A percentile compares a stretch with the other conserved stretches of the same genome.
These are phyloP conservation scores for Hippocampus kuda DNA, from an alignment of 2,797 vertebrate genomes.

Conservation along the genomic window DNA sequence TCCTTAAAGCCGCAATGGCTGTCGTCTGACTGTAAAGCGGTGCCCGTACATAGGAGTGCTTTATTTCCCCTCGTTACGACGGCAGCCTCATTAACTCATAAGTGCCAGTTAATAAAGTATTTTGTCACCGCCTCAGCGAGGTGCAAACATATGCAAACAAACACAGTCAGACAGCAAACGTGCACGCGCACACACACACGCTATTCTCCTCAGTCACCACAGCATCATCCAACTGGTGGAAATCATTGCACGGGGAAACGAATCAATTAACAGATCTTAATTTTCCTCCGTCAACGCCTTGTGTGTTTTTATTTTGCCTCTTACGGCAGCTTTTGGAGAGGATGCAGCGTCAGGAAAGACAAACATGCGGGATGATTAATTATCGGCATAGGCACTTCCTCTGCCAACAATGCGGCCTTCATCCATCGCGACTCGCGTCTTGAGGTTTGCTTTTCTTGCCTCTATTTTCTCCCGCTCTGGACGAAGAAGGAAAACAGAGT, in stretches of 20 bases:
- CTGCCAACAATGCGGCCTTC: slow-evolving; percentile 52
- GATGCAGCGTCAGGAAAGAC: slow-evolving; percentile 60
- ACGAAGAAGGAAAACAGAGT: slow-evolving; percentile 53
- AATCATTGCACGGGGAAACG: slow-evolving; percentile 48
- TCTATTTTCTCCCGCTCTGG: slow-evolving; percentile 39
- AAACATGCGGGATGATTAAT: slow-evolving; percentile 66
- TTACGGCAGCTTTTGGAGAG: slow-evolving; percentile 64
- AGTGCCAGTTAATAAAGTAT: slow-evolving; percentile 34
- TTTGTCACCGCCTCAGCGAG: slow-evolving; percentile 41
- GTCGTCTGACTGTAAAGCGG: not conserved
- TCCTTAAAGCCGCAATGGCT: not conserved
- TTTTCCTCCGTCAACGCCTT: slow-evolving; percentile 49
- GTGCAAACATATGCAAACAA: slow-evolving; percentile 40
- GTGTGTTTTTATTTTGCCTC: slow-evolving; percentile 60
- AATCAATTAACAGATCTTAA: slow-evolving; percentile 53
- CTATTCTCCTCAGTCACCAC: slow-evolving; percentile 32
- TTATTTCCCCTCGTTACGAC: slow-evolving; percentile 1
- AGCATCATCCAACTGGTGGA: slow-evolving; percentile 41
- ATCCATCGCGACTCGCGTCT: slow-evolving; percentile 43
- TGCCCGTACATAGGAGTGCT: not conserved
- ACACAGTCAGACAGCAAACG: slow-evolving; percentile 10
- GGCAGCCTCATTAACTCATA: slow-evolving; percentile 24
- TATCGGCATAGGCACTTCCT: slow-evolving; percentile 50
- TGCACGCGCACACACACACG: slow-evolving; percentile 8
- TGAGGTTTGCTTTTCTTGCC: slow-evolving; percentile 50